Percentiles rank a stretch among this genome's conserved stretches.
These are phyloP conservation scores for Choloepus hoffmanni DNA, from an alignment of 2,113 vertebrate species.

Conservation along the genomic window DNA sequence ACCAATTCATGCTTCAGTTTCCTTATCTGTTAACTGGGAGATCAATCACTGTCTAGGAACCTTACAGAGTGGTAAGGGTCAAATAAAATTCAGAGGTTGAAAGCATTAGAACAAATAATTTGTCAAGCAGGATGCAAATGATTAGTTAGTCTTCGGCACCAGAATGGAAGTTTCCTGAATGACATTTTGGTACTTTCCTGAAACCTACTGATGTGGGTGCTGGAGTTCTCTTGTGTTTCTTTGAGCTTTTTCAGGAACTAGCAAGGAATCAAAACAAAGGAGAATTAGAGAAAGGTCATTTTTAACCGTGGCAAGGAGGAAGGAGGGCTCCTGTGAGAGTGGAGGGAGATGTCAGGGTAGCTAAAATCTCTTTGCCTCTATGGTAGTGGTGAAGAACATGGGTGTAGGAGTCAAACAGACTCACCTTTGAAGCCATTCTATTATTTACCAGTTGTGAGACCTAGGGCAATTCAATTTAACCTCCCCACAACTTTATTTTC, in stretches of 20 bases:
- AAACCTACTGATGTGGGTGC: not conserved
- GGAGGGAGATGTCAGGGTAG: not conserved
- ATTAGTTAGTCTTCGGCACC: not conserved
- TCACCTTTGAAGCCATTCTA: not conserved
- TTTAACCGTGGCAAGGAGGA: not conserved
- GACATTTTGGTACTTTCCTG: constrained; percentile 60
- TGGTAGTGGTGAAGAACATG: not conserved
- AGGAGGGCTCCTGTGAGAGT: not conserved
- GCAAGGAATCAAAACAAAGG: not conserved
- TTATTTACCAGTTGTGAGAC: constrained; percentile 23
- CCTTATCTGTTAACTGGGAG: not conserved
- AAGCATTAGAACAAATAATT: not conserved
- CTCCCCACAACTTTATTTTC: constrained; percentile 32
- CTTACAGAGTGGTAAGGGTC: not conserved
- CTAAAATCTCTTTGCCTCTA: not conserved
- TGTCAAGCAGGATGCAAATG: not conserved
- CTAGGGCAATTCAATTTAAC: not conserved
- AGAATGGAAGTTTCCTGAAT: not conserved
- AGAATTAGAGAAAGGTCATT: constrained; percentile 36
- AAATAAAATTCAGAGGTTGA: not conserved
- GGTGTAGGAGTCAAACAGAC: not conserved
- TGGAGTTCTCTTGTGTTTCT: constrained; percentile 15
- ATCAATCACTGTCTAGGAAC: constrained; percentile 4
- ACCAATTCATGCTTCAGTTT: not conserved
- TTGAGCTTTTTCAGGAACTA: constrained; percentile 39